Conservation (phyloP, 2,797 vertebrate species). For the Etheostoma nigrum region DNA sequence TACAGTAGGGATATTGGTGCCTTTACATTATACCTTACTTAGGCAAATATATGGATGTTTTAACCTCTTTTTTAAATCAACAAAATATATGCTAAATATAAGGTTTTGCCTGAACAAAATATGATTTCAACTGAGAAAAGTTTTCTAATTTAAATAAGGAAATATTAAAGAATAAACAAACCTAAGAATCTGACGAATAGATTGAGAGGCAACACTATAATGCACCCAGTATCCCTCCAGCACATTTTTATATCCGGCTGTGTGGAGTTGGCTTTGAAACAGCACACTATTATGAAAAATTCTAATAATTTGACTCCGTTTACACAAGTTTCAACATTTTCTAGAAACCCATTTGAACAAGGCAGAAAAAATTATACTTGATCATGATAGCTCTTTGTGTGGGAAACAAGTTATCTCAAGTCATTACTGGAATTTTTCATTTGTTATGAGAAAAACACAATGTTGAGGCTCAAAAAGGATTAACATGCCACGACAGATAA, state of each 20-base stretch:
- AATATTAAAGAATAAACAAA: too few relatives aligned
- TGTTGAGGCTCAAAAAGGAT: constrained; percentile 18
- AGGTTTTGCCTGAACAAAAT: not conserved
- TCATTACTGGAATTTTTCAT: constrained; percentile 4
- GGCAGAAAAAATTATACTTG: constrained; percentile 3
- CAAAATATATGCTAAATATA: not conserved
- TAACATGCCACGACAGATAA: constrained; percentile 22
- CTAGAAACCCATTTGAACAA: not conserved
- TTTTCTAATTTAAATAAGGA: too few relatives aligned
- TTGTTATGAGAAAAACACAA: constrained; percentile 35
- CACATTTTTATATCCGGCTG: not conserved
- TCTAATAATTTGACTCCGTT: not conserved
- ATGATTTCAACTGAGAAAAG: not conserved
- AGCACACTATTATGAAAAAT: not conserved
- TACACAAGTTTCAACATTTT: not conserved
- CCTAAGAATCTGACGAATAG: too few relatives aligned
- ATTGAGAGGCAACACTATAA: not conserved
- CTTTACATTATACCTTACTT: too few relatives aligned
- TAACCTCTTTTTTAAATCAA: not conserved
- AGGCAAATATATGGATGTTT: not conserved
- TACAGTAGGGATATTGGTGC: not conserved
- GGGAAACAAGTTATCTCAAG: constrained; percentile 21
- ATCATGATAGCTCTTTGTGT: constrained; percentile 1
- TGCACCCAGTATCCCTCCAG: not conserved
- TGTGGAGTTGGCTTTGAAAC: not conserved